phyloP scores from a whole-genome alignment of 1,140 invertebrate genomes.

The Drosophila virilis region DNA sequence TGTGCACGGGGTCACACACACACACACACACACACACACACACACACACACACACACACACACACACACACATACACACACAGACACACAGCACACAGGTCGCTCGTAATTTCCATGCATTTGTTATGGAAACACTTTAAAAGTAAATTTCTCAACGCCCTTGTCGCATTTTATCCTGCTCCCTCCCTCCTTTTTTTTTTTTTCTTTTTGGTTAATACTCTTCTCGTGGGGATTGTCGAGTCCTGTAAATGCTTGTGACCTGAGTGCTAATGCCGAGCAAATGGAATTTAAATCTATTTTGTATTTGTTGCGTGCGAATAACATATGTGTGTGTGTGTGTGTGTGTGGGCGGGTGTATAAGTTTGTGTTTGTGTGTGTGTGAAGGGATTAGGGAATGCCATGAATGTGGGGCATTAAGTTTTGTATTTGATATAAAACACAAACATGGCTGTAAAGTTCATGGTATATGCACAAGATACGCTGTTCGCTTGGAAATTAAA shows the following conservation, averaged over 20 bases:
- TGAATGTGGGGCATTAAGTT: slow-evolving; percentile 11
- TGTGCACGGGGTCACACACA: slow-evolving; percentile 52
- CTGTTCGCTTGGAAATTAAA: not conserved
- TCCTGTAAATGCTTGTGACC: slow-evolving; percentile 48
- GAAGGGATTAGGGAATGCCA: slow-evolving; percentile 11
- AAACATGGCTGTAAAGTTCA: not conserved
- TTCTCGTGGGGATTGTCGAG: slow-evolving; percentile 47
- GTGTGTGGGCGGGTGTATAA: slow-evolving; percentile 10
- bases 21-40: slow-evolving; percentile 1
- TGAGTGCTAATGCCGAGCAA: slow-evolving; percentile 64
- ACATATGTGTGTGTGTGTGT: slow-evolving; percentile 59
- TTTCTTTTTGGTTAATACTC: slow-evolving; percentile 15
- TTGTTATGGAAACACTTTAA: slow-evolving; percentile 65
- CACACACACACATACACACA: slow-evolving; percentile 23
- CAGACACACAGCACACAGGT: not conserved
- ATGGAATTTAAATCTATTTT: slow-evolving; percentile 76
- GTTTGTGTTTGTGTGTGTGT: not conserved
- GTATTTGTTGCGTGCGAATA: slow-evolving; percentile 56
- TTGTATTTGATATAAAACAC: not conserved
- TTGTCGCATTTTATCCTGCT: slow-evolving; percentile 21
- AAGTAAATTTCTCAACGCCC: slow-evolving; percentile 64
- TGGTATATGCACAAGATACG: not conserved
- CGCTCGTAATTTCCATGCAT: slow-evolving; percentile 51
- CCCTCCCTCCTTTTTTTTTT: not conserved
- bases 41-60: not conserved